Evolutionary conservation across 2,113 vertebrate species (phyloP), one percentile per base, ranked within the genome.

Genomic region (Ornithorhynchus anatinus): DNA sequence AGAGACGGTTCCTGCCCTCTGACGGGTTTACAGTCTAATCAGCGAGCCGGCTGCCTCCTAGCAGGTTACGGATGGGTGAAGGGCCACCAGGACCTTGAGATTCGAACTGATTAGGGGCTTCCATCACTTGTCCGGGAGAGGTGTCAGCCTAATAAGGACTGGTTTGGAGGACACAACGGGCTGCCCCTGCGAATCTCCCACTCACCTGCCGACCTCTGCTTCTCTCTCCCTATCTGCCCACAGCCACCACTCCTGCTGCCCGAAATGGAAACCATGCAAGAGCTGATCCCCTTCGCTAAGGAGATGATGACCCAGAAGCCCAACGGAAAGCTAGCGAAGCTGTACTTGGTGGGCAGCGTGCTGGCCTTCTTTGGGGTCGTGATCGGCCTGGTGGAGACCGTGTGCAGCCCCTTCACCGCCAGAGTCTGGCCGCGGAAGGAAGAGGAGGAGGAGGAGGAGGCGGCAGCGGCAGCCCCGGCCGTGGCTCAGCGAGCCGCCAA

Each of bases 301-400:
- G 95, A 96, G 69, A 88, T 97, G 89, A 79, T 97, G 59, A 87
- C 89, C 50, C 95, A 95, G 91, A 92, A 84, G 84, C 90, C 94
- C 72, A 90, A 68, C 71, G 82, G 93, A 57, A 83, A 92, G 43
- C 89, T 96, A 90, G 64, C 97, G 69, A 97, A 95, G 90, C 84
- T 99, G 76, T 98, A 96, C 76, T 22, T 95, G 89, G 83, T 97
- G 56, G 97, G 97, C 83, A 92, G 95, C 16, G 87, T 94, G 74
- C 88, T 99, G 91, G 94, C 95, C 0, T 80, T 97, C 61, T 85
- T 96, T 0, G 94, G 97, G 0, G 84, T 92, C 65, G 77, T 97
- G 2, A 92, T 95, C 0, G 92, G 94, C 1, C 77, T 97, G 77
- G 79, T 98, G 84, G 95, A 97, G 81, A 91, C 91, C 0, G 85